Conservation (phyloP, 2,113 vertebrate species). For the Dissostichus mawsoni region DNA sequence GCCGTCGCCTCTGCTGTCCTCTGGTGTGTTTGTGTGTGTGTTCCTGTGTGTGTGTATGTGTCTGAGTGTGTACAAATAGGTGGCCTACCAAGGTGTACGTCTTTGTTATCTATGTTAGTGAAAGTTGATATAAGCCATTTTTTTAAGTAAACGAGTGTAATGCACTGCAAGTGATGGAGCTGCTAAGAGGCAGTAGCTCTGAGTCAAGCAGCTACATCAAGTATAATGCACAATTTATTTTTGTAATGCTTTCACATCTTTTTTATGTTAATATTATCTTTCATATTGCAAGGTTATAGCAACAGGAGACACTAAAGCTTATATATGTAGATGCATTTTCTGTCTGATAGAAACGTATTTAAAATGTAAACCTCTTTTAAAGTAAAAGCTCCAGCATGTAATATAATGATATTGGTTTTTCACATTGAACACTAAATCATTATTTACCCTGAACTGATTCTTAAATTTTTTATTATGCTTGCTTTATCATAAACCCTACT, state of each 20-base stretch:
- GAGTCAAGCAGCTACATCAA: not conserved
- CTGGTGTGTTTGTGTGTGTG: constrained; percentile 34
- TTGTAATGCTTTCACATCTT: not conserved
- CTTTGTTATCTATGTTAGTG: constrained; percentile 20
- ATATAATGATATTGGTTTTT: not conserved
- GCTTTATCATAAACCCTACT: not conserved
- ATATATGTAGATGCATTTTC: not conserved
- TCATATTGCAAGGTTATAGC: not conserved
- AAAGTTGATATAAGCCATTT: constrained; percentile 8
- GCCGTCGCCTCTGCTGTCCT: constrained; percentile 68
- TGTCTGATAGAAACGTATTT: not conserved
- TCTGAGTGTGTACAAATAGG: constrained; percentile 2
- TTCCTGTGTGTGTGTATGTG: constrained; percentile 1
- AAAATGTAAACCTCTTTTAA: not conserved
- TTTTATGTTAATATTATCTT: not conserved
- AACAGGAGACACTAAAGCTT: not conserved
- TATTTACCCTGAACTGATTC: not conserved
- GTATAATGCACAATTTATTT: not conserved
- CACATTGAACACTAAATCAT: not conserved
- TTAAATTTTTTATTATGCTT: not conserved
- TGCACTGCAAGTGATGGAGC: not conserved
- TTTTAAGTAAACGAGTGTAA: constrained; percentile 6
- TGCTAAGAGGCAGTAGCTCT: not conserved
- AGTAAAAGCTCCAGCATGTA: not conserved
- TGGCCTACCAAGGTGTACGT: constrained; percentile 8